These are phyloP conservation scores for Cyclargus thomasi DNA, from an alignment of 1,140 invertebrate species.

Conservation along the genomic window DNA sequence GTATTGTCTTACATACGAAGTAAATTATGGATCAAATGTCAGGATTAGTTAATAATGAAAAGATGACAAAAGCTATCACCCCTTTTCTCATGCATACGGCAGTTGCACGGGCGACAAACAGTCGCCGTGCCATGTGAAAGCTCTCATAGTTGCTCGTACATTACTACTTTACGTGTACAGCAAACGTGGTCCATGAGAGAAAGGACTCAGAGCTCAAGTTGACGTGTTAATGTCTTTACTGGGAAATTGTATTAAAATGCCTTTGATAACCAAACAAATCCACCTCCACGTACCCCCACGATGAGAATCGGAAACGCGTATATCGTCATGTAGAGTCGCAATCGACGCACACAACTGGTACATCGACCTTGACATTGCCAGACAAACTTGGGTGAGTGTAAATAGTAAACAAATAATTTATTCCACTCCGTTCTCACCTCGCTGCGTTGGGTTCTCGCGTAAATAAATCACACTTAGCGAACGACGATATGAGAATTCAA, in stretches of 20 bases:
- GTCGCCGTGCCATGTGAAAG: too few species aligned
- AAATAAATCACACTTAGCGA: neutral
- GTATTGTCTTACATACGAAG: neutral
- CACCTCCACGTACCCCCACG: neutral
- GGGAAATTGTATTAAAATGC: neutral
- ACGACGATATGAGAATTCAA: neutral
- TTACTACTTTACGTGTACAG: too few species aligned
- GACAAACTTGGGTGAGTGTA: neutral
- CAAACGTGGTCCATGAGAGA: too few species aligned
- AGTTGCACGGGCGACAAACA: too few species aligned
- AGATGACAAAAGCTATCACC: too few species aligned
- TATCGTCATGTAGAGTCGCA: neutral
- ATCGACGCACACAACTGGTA: neutral
- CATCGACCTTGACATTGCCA: neutral
- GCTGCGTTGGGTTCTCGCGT: neutral
- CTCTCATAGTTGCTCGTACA: too few species aligned
- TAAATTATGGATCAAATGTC: too few species aligned
- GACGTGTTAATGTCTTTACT: too few species aligned
- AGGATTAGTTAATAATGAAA: neutral
- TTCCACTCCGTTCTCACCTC: neutral
- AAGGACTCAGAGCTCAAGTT: too few species aligned
- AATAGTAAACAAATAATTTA: slow-evolving; percentile 4
- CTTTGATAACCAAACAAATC: neutral
- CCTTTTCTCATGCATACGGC: too few species aligned
- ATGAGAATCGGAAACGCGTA: neutral